These are phyloP conservation scores for Nannoperca australis DNA, from an alignment of 2,797 vertebrate species.

Conservation along the genomic window DNA sequence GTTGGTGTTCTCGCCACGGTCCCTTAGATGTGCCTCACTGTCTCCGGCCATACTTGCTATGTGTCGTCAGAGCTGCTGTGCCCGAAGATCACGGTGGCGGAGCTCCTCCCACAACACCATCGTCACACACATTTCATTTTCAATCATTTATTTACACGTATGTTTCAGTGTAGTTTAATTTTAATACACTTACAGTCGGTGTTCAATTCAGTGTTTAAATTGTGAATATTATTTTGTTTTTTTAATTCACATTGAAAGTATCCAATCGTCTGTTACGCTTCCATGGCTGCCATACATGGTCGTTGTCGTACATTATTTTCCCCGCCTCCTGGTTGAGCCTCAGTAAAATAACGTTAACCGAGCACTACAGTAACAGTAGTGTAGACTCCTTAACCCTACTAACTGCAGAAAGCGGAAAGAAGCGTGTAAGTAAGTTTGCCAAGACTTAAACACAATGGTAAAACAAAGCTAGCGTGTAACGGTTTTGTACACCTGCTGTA, in stretches of 20 bases:
- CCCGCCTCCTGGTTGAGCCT: slow-evolving; percentile 17
- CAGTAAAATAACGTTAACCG: neutral
- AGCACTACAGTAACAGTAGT: neutral
- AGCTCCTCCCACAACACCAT: slow-evolving; percentile 68
- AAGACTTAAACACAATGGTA: neutral
- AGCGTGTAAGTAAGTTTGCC: neutral
- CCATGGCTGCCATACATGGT: neutral
- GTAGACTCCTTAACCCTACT: neutral
- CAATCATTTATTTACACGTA: neutral
- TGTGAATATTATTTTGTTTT: neutral
- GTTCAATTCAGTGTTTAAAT: neutral
- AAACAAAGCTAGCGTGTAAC: neutral
- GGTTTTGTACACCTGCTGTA: neutral
- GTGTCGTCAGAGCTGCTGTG: slow-evolving; percentile 19
- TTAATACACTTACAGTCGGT: rapidly evolving
- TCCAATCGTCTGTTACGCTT: slow-evolving; percentile 23
- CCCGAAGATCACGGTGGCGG: slow-evolving; percentile 24
- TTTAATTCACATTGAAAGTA: slow-evolving; percentile 15
- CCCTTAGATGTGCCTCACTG: slow-evolving; percentile 88
- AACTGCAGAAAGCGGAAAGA: neutral
- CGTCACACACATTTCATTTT: neutral
- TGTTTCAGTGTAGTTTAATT: rapidly evolving
- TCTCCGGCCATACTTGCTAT: slow-evolving; percentile 93
- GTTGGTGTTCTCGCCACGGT: slow-evolving; percentile 80
- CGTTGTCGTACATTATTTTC: rapidly evolving